phyloP scores from a whole-genome alignment of 2,113 vertebrate species.

The Zapus hudsonius region DNA sequence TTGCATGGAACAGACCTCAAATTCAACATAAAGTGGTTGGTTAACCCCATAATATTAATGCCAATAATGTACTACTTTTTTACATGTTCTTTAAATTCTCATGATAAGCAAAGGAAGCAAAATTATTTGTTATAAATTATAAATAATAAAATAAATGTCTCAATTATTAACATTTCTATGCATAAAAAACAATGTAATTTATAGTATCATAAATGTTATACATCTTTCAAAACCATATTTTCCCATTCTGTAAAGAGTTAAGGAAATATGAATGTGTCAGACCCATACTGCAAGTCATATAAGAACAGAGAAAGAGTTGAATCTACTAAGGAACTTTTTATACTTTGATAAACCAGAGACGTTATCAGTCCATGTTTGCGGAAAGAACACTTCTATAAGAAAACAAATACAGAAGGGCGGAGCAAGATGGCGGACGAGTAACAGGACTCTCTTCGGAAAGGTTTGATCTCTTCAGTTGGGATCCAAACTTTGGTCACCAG shows the following conservation, averaged over 20 bases:
- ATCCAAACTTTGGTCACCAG: too few species aligned
- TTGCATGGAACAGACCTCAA: too few species aligned
- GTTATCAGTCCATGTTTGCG: not conserved
- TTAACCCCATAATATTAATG: too few species aligned
- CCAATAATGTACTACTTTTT: slow-evolving; percentile 6
- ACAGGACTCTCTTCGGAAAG: too few species aligned
- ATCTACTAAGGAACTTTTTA: too few species aligned
- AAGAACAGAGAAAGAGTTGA: not conserved
- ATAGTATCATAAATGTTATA: not conserved
- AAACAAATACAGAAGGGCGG: too few species aligned
- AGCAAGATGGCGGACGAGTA: too few species aligned
- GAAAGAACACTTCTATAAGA: not conserved
- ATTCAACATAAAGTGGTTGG: too few species aligned
- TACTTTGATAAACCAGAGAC: not conserved
- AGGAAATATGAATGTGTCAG: not conserved
- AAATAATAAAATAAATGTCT: slow-evolving; percentile 48
- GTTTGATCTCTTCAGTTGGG: too few species aligned
- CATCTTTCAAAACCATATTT: not conserved
- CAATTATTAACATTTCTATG: not conserved
- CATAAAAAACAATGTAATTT: not conserved
- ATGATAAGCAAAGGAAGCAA: not conserved
- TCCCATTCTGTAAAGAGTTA: not conserved
- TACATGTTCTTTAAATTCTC: slow-evolving; percentile 39
- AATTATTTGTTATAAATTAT: slow-evolving; percentile 17
- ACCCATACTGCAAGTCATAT: not conserved